These are phyloP conservation scores for Ovis aries DNA, from an alignment of 2,113 vertebrate genomes.

Conservation along the genomic window DNA sequence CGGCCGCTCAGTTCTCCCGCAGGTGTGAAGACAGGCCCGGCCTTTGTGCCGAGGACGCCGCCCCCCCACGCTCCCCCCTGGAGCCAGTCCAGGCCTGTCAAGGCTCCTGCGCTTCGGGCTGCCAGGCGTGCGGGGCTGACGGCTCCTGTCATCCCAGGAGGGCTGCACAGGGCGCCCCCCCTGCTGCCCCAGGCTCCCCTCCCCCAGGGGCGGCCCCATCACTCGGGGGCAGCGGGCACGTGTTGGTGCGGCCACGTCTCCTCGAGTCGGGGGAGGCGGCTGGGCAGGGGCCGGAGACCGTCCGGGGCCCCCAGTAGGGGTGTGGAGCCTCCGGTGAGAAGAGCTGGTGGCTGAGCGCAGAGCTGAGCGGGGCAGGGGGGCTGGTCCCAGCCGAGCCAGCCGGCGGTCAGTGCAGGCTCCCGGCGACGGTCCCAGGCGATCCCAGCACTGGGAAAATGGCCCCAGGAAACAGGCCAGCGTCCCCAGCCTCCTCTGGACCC, in stretches of 20 bases:
- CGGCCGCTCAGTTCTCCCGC: slow-evolving; percentile 53
- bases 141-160: slow-evolving; percentile 70
- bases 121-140: slow-evolving; percentile 42
- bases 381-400: rapidly evolving
- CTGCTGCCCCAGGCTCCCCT: slow-evolving; percentile 46
- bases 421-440: neutral
- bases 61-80: slow-evolving; percentile 36
- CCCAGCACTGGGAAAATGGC: neutral
- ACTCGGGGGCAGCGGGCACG: slow-evolving; percentile 30
- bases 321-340: neutral
- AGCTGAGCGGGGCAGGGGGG: neutral
- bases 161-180: neutral
- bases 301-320: neutral
- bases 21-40: slow-evolving; percentile 83
- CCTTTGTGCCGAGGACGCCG: slow-evolving; percentile 75
- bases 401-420: rapidly evolving
- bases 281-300: neutral
- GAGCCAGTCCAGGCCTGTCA: slow-evolving; percentile 75
- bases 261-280: neutral
- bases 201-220: slow-evolving; percentile 79
- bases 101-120: slow-evolving; percentile 39
- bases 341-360: neutral
- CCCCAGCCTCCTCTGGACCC: neutral
- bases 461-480: neutral
- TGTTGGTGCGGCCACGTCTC: neutral